These are phyloP conservation scores for Gallinago paraguaiae DNA, from an alignment of 2,113 vertebrate species.

Conservation along the genomic window DNA sequence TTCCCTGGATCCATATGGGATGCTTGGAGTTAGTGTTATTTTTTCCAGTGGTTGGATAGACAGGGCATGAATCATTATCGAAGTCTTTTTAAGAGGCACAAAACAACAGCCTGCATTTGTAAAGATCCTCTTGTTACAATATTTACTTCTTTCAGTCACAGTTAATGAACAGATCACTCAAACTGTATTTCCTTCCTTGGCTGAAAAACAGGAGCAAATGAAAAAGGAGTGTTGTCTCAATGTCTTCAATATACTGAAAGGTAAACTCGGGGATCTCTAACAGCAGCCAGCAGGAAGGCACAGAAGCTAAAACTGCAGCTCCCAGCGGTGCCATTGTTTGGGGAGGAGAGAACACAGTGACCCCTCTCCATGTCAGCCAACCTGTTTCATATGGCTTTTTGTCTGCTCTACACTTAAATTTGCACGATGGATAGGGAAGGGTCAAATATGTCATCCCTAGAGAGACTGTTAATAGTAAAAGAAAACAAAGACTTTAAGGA, in stretches of 20 bases:
- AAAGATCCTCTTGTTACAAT: not conserved
- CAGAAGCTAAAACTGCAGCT: not conserved
- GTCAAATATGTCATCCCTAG: not conserved
- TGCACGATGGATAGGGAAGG: not conserved
- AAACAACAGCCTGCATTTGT: not conserved
- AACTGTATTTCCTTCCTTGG: not conserved
- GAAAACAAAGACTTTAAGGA: not conserved
- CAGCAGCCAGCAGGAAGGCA: accelerated
- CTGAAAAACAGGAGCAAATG: not conserved
- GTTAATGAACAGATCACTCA: not conserved
- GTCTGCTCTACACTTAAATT: not conserved
- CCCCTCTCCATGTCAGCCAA: accelerated
- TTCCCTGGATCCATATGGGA: not conserved
- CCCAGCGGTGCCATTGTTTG: accelerated
- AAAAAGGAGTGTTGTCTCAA: not conserved
- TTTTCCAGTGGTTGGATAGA: not conserved
- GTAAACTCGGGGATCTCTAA: not conserved
- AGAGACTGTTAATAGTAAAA: not conserved
- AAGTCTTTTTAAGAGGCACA: not conserved
- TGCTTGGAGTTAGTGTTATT: not conserved
- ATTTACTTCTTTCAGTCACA: not conserved
- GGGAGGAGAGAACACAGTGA: not conserved
- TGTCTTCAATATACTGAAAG: not conserved
- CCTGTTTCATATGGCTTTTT: not conserved
- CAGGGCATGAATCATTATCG: not conserved